phyloP scores from a whole-genome alignment of 2,113 vertebrate species.

The Phasianus colchicus region DNA sequence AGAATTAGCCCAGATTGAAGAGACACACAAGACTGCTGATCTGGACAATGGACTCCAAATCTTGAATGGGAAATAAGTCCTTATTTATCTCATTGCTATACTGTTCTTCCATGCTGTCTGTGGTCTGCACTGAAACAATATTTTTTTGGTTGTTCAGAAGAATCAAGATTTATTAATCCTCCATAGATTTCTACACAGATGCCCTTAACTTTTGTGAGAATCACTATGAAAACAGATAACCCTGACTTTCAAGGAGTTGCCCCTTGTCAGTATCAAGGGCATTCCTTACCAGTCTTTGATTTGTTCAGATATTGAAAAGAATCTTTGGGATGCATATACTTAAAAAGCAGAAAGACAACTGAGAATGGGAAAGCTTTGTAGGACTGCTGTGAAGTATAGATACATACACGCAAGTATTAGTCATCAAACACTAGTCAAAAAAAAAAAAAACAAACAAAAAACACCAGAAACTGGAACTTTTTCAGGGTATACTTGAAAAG shows the following conservation, averaged over 20 bases:
- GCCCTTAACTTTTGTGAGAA: background rate
- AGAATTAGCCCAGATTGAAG: background rate
- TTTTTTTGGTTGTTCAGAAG: background rate
- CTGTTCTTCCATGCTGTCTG: background rate
- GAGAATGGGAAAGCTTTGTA: background rate
- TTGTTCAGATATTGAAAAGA: background rate
- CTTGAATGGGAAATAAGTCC: background rate
- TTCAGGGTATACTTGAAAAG: background rate
- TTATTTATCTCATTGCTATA: background rate
- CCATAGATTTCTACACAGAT: background rate
- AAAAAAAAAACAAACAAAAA: background rate
- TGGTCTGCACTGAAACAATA: background rate
- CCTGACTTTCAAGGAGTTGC: background rate
- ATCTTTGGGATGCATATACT: background rate
- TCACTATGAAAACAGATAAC: background rate
- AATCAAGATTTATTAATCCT: background rate
- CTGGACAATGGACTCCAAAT: background rate
- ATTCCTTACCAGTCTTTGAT: rapidly evolving
- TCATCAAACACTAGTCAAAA: background rate
- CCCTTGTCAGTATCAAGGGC: background rate
- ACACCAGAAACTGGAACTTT: background rate
- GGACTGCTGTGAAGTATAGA: background rate
- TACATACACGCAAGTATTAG: background rate
- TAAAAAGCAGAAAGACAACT: background rate
- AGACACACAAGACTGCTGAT: background rate